Evolutionary conservation across 2,113 vertebrate genomes (phyloP).

Genomic region (Sialia sialis): DNA sequence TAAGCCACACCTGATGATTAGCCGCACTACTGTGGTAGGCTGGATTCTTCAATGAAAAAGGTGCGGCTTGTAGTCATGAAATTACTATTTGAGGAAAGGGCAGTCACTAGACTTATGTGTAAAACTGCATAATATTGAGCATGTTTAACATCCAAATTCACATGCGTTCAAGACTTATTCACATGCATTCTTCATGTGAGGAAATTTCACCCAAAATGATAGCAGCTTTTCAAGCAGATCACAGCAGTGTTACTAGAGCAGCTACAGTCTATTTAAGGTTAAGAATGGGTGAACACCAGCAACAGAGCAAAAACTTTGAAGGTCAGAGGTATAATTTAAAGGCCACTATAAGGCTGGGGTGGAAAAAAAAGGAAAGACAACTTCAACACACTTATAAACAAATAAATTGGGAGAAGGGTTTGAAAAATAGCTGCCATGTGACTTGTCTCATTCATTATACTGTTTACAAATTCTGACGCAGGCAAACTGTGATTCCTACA

Average conservation of each 20-base stretch:
- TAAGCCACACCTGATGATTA: no score
- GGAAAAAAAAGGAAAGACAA: neutral
- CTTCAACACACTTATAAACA: neutral
- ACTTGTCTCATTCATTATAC: neutral
- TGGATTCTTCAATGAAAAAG: no score
- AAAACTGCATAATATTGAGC: neutral
- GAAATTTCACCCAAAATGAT: neutral
- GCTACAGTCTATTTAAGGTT: neutral
- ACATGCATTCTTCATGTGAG: neutral
- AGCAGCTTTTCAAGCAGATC: neutral
- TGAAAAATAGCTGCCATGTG: neutral
- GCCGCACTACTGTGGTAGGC: no score
- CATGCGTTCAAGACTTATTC: fast-evolving
- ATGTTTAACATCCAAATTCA: neutral
- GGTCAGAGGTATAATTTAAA: neutral
- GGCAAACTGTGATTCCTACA: neutral
- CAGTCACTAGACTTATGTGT: neutral
- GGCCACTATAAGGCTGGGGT: neutral
- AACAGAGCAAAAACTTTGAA: neutral
- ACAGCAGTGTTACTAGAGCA: neutral
- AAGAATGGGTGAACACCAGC: neutral
- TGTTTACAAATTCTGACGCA: neutral
- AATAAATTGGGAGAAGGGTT: neutral
- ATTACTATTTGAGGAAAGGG: neutral
- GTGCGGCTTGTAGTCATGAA: no score